phyloP scores from a whole-genome alignment of 2,113 vertebrate genomes.

The Craseonycteris thonglongyai region DNA sequence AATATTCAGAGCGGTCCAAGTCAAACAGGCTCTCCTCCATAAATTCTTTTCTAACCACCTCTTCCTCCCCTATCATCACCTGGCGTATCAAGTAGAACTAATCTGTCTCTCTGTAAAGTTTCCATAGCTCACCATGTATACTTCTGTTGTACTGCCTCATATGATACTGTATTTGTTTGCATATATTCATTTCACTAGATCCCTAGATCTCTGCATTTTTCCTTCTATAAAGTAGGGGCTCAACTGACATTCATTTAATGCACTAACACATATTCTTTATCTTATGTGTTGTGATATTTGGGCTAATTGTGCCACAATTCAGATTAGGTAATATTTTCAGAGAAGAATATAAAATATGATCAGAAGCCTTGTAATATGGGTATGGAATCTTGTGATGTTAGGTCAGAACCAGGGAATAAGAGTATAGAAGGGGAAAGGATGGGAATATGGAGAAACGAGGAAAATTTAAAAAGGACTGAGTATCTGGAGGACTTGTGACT shows the following conservation, averaged over 20 bases:
- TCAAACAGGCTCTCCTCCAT: background rate
- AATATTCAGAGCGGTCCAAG: background rate
- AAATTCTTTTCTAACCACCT: background rate
- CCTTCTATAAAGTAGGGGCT: background rate
- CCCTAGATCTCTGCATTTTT: background rate
- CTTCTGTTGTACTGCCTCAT: background rate
- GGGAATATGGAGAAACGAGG: background rate
- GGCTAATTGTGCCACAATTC: background rate
- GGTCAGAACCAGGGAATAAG: background rate
- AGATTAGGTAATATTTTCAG: background rate
- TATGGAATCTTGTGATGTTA: background rate
- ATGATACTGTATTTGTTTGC: background rate
- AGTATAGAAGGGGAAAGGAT: background rate
- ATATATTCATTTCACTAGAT: background rate
- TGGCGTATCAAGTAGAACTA: background rate
- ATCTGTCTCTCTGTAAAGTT: background rate
- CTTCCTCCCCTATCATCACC: background rate
- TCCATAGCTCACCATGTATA: background rate
- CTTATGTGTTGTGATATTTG: background rate
- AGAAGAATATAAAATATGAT: background rate
- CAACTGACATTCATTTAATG: background rate
- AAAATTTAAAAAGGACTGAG: background rate
- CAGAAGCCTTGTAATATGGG: background rate
- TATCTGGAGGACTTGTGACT: background rate
- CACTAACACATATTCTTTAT: background rate